Conservation (phyloP, 2,797 vertebrate species). For the Diplodus puntazzo region DNA sequence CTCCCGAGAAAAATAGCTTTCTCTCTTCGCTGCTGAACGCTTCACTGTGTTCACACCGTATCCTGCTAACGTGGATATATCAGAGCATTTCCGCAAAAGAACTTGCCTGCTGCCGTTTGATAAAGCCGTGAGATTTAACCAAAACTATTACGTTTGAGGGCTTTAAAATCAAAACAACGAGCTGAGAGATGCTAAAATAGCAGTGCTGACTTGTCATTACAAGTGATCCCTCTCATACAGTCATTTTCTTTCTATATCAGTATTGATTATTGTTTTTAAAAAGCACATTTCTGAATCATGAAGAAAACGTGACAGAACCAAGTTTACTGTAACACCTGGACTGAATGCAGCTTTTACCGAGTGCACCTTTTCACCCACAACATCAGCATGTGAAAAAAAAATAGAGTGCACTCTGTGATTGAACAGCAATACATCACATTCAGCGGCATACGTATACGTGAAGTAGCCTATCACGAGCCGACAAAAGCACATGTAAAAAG, state of each 20-base stretch:
- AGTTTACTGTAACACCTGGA: conserved; percentile 19
- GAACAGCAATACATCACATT: not conserved
- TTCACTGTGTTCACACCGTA: too few relatives aligned
- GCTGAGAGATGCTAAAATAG: not conserved
- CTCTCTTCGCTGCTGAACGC: too few relatives aligned
- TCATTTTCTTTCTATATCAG: not conserved
- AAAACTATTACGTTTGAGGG: not conserved
- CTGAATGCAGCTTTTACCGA: conserved; percentile 4
- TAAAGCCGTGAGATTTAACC: not conserved
- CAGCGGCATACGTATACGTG: conserved; percentile 10
- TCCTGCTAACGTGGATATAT: too few relatives aligned
- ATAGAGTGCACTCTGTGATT: not conserved
- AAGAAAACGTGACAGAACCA: not conserved
- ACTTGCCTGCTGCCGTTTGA: too few relatives aligned
- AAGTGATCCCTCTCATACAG: not conserved
- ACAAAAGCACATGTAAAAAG: conserved; percentile 43
- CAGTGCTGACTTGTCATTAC: too few relatives aligned
- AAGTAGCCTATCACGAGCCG: conserved; percentile 41
- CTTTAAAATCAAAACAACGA: not conserved
- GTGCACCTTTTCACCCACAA: not conserved
- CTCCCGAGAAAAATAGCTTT: too few relatives aligned
- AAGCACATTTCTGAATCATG: not conserved
- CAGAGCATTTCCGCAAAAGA: too few relatives aligned
- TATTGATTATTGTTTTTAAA: too few relatives aligned
- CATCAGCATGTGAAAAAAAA: not conserved